Evolutionary conservation across 92 coral and sea anemone genomes (phyloP), one percentile per base, ranked within the genome.

Genomic region (Epizoanthus scotinus): DNA sequence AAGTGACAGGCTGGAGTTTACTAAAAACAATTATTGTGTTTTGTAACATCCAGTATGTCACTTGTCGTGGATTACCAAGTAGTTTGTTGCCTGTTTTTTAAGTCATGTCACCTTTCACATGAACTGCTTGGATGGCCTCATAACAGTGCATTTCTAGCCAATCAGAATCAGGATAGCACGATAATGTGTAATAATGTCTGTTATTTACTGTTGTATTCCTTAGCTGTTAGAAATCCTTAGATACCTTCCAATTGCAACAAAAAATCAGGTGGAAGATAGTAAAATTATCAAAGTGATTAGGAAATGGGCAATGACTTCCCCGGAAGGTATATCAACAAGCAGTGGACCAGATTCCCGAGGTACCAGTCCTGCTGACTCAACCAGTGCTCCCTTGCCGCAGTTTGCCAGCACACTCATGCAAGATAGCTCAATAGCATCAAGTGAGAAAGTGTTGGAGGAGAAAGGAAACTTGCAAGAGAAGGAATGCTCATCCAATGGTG

Each of bases 201-300:
- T 18, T 21, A 12, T 61, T 18, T 27, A 34, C 40, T 87, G 58
- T 70, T 31, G 12, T 38, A 21, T 20, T 70, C 67, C 54, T 26
- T 71, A 96, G 99, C 87, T 96, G 49, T 89, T 96, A 0, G 88
- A 89, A 79, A 91, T 95, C 14, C 84, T 96, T 9, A 91, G 87
- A 79, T 85, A 84, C 69, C 87, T 96, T 19, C 99, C 99, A 10
- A 91, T 96, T 73, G 92, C 92, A 28, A 89, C 89, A 7, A 88
- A 89, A 70, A 96, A 96, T 79, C 99, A 96, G 59, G 92, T 96
- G 0, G 93, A 93, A 71, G 99, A 96, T 72, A 93, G 98, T 34
- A 96, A 96, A 63, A 91, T 96, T 8, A 88, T 93, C 34, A 88
- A 88, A 62, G 97, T 93, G 0, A 90, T 96, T 9, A 78, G 91